Percentiles rank a stretch among this genome's conserved stretches.
These are phyloP conservation scores for Hippocampus barbouri DNA, from an alignment of 2,113 vertebrate genomes.

Conservation along the genomic window DNA sequence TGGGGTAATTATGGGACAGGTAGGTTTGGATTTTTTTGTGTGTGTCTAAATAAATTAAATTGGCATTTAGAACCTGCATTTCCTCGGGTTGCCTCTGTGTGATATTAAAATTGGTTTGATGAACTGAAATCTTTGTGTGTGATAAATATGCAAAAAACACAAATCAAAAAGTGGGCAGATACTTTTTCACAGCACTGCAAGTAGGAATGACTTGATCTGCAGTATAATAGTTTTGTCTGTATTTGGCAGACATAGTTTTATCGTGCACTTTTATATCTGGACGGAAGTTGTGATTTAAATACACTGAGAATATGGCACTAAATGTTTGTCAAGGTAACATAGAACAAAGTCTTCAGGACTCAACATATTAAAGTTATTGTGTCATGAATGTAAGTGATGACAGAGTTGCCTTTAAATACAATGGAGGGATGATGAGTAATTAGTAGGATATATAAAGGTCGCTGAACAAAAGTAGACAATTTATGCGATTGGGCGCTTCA, in stretches of 20 bases:
- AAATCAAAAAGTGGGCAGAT: no score
- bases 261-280: neutral
- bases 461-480: constrained; percentile 12
- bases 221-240: constrained; percentile 18
- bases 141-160: no score
- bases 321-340: constrained; percentile 40
- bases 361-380: constrained; percentile 26
- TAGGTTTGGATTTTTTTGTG: no score
- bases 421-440: constrained; percentile 15
- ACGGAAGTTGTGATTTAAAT: neutral
- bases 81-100: no score
- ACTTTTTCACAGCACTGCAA: constrained; percentile 15
- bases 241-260: constrained; percentile 17
- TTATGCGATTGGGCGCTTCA: constrained; percentile 12
- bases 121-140: no score
- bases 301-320: constrained; percentile 3
- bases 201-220: constrained; percentile 29
- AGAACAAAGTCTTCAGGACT: constrained; percentile 15
- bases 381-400: constrained; percentile 25
- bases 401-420: constrained; percentile 23
- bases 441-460: constrained; percentile 8
- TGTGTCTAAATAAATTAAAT: no score
- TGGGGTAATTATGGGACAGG: no score
- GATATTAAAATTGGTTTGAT: no score
- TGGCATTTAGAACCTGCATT: no score